phyloP scores from a whole-genome alignment of 1,140 invertebrate species.

The Papilio polytes region DNA sequence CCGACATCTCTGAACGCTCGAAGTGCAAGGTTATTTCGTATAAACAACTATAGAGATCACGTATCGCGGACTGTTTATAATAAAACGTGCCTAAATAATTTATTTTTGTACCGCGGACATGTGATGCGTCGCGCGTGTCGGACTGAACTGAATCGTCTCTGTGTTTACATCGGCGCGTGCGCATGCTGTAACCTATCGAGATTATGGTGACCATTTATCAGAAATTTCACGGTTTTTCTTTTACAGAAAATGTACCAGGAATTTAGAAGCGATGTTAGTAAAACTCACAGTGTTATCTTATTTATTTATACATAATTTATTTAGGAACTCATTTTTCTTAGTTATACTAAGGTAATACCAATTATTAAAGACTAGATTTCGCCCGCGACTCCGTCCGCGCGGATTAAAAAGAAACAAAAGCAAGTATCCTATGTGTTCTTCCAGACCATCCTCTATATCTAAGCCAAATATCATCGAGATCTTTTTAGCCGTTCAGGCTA shows the following conservation, averaged over 20 bases:
- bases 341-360: too few species aligned
- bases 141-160: slow-evolving; percentile 48
- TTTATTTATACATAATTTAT: too few species aligned
- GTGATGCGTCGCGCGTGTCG: slow-evolving; percentile 44
- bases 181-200: slow-evolving; percentile 44
- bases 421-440: too few species aligned
- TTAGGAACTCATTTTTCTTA: too few species aligned
- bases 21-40: slow-evolving; percentile 30
- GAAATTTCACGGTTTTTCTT: background rate
- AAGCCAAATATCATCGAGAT: too few species aligned
- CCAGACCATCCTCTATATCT: too few species aligned
- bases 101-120: slow-evolving; percentile 29
- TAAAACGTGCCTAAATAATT: slow-evolving; percentile 23
- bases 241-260: background rate
- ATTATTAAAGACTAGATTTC: too few species aligned
- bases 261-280: background rate
- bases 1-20: slow-evolving; percentile 2
- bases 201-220: slow-evolving; percentile 7
- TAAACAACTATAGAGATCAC: slow-evolving; percentile 8
- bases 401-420: too few species aligned
- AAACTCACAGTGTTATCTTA: background rate
- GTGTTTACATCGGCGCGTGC: slow-evolving; percentile 51
- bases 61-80: slow-evolving; percentile 2
- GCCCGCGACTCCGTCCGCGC: too few species aligned
- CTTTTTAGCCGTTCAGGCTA: too few species aligned